Evolutionary conservation across 23 tunicate genomes (phyloP), one percentile per base, ranked within the genome.

Genomic region (Trididemnum clinides): DNA sequence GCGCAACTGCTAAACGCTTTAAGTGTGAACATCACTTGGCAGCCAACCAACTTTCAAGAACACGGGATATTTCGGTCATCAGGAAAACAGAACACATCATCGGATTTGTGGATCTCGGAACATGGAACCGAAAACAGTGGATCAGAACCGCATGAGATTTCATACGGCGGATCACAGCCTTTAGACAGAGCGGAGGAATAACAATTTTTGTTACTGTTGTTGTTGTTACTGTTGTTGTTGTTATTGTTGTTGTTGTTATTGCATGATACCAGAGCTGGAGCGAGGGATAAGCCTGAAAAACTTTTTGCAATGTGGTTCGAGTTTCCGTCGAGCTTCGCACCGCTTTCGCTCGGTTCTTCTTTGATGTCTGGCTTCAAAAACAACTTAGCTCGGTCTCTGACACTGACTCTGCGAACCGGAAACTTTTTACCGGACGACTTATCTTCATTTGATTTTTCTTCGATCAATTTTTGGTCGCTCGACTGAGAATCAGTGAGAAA

Each of bases 301-400:
- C 31, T 29, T 31, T 66, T 66, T 10, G 66, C 20, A 28, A 66
- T n/a, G n/a, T 66, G 75, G 22, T 66, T 66, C 12, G 75, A 66
- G 37, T 66, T 66, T 23, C 22, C 10, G 22, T 66, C 75, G 22
- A 66, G 75, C 37, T 66, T 23, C 19, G 31, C 7, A 23, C 31
- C 37, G 6, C 28, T 32, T 49, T 77, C 84, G 38, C 39, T 39
- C 62, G 81, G 39, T 33, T 87, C 91, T 80, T 87, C 91, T 39
- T 87, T 70, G 1, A 87, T 87, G 34, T 66, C 91, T 20, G 91
- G 80, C 36, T 84, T 84, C n/a, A 84, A 21, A 80, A 87, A 87
- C 33, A 87, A 50, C 38, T 87, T 87, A 15, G 91, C 91, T 51
- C 86, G 51, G 81, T 87, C 91, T 65, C 71, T 80, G 38, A 87